These are phyloP conservation scores for Aplocera efformata DNA, from an alignment of 2,888 invertebrate species.

Conservation along the genomic window DNA sequence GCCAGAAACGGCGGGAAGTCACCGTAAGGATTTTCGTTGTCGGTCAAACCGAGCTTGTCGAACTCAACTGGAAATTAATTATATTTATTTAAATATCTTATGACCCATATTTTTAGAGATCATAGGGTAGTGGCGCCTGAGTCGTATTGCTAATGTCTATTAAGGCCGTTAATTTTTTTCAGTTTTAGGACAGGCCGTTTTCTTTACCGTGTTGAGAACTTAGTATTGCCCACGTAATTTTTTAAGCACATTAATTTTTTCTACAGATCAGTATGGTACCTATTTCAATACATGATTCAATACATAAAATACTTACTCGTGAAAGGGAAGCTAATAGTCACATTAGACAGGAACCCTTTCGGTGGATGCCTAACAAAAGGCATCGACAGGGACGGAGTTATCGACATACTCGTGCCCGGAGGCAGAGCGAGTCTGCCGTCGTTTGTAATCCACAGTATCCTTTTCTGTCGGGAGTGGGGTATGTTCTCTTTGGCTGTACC, in stretches of 20 bases:
- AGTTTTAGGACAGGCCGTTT: too few species aligned
- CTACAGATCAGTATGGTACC: too few species aligned
- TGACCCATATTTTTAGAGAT: too few species aligned
- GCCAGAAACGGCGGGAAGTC: conserved; percentile 88
- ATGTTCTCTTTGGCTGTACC: conserved; percentile 61
- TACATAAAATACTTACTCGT: conserved; percentile 85
- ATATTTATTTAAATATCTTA: too few species aligned
- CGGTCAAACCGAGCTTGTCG: conserved; percentile 91
- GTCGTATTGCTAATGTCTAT: too few species aligned
- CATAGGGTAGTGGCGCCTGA: too few species aligned
- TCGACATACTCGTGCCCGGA: conserved; percentile 89
- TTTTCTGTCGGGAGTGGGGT: conserved; percentile 88
- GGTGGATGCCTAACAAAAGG: conserved; percentile 92
- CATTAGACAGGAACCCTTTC: conserved; percentile 90
- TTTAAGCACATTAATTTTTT: too few species aligned
- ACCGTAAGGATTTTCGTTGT: conserved; percentile 93
- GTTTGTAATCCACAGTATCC: conserved; percentile 91
- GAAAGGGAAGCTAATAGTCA: conserved; percentile 91
- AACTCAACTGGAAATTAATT: conserved; percentile 85
- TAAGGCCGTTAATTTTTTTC: too few species aligned
- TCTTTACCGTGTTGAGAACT: too few species aligned
- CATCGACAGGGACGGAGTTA: conserved; percentile 89
- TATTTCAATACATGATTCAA: too few species aligned
- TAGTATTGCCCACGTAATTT: too few species aligned
- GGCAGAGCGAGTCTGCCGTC: conserved; percentile 91